These are phyloP conservation scores for Theristicus caerulescens DNA, from an alignment of 2,113 vertebrate genomes.

Conservation along the genomic window DNA sequence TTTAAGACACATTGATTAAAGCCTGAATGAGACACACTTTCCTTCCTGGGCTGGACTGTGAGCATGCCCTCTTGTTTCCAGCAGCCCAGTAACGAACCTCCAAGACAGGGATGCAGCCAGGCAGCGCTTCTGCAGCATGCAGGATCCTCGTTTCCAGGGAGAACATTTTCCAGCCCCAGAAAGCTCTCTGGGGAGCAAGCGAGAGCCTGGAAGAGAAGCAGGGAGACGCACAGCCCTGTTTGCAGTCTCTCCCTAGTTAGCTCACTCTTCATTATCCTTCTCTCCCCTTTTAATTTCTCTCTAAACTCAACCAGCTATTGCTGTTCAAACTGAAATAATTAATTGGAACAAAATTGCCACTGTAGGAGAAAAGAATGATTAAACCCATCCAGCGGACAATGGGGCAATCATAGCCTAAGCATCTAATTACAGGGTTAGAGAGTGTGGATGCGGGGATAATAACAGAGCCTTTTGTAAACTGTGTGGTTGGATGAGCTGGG, in stretches of 20 bases:
- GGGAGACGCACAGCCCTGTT: not conserved
- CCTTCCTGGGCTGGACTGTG: not conserved
- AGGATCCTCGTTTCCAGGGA: not conserved
- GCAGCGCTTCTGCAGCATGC: not conserved
- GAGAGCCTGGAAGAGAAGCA: not conserved
- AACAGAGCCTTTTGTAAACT: slow-evolving; percentile 1
- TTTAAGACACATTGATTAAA: not conserved
- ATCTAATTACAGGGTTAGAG: slow-evolving; percentile 64
- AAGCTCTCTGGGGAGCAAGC: not conserved
- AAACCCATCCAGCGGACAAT: slow-evolving; percentile 68
- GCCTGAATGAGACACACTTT: too few species aligned
- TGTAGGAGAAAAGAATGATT: slow-evolving; percentile 71
- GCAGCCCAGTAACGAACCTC: not conserved
- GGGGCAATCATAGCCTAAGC: slow-evolving; percentile 69
- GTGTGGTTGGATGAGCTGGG: not conserved
- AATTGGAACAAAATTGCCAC: slow-evolving; percentile 72
- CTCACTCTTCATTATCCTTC: slow-evolving; percentile 55
- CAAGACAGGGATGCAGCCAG: not conserved
- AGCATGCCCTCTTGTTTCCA: not conserved
- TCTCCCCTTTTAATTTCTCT: slow-evolving; percentile 67
- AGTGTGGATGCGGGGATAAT: slow-evolving; percentile 43
- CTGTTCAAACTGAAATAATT: slow-evolving; percentile 70
- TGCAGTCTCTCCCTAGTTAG: not conserved
- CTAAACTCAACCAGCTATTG: slow-evolving; percentile 66
- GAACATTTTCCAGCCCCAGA: not conserved